Evolutionary conservation across 1,140 invertebrate genomes (phyloP).

Genomic region (Drosophila aff.): DNA sequence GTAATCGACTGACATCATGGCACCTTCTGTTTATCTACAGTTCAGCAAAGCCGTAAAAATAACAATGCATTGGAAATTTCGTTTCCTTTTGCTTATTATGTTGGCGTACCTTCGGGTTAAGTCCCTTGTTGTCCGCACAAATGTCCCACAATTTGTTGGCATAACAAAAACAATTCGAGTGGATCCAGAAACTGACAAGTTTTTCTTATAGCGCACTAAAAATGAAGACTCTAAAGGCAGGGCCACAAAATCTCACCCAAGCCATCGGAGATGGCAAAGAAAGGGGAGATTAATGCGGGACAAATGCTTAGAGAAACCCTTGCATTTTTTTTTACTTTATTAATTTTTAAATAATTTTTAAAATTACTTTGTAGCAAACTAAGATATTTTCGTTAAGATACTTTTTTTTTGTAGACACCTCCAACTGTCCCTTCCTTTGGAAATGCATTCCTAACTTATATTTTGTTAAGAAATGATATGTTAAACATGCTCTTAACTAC

Average conservation of each 20-base stretch:
- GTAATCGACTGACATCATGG: slow-evolving; percentile 29
- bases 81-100: slow-evolving; percentile 43
- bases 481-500: neutral
- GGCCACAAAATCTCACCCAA: slow-evolving; percentile 48
- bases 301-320: no score
- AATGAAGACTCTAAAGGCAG: slow-evolving; percentile 73
- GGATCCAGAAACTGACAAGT: slow-evolving; percentile 52
- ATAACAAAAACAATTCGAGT: slow-evolving; percentile 55
- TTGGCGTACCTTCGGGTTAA: slow-evolving; percentile 46
- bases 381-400: no score
- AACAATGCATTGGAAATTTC: slow-evolving; percentile 47
- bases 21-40: slow-evolving; percentile 22
- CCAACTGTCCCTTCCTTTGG: no score
- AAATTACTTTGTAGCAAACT: no score
- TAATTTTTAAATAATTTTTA: neutral
- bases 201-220: slow-evolving; percentile 63
- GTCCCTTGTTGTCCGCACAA: slow-evolving; percentile 49
- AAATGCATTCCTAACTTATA: no score
- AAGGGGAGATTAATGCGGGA: neutral
- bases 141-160: slow-evolving; percentile 54
- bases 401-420: no score
- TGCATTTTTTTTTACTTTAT: no score
- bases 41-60: slow-evolving; percentile 33
- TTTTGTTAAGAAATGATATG: neutral
- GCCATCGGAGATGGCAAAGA: neutral